Evolutionary conservation across 2,888 invertebrate genomes (phyloP).

Genomic region (Choristoneura rosaceana): DNA sequence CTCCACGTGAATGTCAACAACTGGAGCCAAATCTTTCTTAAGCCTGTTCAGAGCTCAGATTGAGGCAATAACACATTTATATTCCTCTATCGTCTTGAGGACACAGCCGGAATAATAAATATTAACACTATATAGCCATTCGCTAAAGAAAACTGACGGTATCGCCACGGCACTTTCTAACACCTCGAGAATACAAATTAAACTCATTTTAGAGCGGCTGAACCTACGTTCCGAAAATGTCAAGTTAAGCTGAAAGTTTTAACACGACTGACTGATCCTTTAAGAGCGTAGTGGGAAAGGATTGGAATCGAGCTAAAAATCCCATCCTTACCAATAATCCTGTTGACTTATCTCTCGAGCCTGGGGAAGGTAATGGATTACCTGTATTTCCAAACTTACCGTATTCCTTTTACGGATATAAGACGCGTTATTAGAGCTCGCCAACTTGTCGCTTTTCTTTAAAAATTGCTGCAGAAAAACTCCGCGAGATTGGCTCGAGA

Average conservation of each 20-base stretch:
- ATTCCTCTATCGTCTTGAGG: constrained; percentile 69
- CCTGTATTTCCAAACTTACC: constrained; percentile 16
- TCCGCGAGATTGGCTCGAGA: not conserved
- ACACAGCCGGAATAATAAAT: constrained; percentile 78
- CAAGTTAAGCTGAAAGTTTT: constrained; percentile 20
- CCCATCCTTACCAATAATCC: constrained; percentile 28
- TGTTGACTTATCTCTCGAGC: constrained; percentile 27
- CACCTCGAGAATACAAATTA: constrained; percentile 68
- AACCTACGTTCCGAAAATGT: constrained; percentile 15
- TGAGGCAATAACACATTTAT: constrained; percentile 53
- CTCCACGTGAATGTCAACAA: constrained; percentile 52
- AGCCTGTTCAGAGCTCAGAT: constrained; percentile 63
- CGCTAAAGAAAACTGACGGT: constrained; percentile 74
- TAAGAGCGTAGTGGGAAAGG: constrained; percentile 25
- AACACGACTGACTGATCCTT: constrained; percentile 31
- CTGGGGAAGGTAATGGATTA: constrained; percentile 29
- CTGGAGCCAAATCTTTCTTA: constrained; percentile 49
- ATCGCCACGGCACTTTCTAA: constrained; percentile 68
- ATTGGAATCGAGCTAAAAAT: constrained; percentile 29
- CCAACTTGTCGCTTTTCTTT: not conserved
- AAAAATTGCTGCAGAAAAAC: constrained; percentile 4
- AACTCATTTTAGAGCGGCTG: constrained; percentile 46
- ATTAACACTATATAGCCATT: constrained; percentile 70
- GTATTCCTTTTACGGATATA: constrained; percentile 6
- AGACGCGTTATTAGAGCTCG: not conserved